Percentiles rank a stretch among this genome's conserved stretches.
Evolutionary conservation across 2,888 invertebrate genomes (phyloP).

Genomic region (Yponomeuta malinellus): DNA sequence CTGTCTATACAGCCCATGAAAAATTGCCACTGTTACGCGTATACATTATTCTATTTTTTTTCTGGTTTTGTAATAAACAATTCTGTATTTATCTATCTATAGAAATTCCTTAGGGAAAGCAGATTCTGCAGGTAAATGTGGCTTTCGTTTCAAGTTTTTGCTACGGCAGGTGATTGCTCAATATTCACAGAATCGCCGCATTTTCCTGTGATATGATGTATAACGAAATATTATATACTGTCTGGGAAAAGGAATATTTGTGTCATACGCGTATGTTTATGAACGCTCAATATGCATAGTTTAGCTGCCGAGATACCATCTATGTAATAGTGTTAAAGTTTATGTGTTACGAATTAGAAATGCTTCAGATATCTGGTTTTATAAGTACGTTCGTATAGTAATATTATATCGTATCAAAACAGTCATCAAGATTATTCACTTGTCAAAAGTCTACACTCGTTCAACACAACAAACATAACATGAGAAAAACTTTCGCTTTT

Average conservation of each 20-base stretch:
- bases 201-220: conserved; percentile 9
- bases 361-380: not conserved
- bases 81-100: too few relatives aligned
- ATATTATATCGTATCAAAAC: not conserved
- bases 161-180: not conserved
- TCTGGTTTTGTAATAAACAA: too few relatives aligned
- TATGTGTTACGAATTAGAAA: not conserved
- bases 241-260: conserved; percentile 13
- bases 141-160: too few relatives aligned
- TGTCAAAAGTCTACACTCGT: not conserved
- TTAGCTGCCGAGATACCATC: conserved; percentile 2
- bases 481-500: too few relatives aligned
- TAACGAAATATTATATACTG: conserved; percentile 9
- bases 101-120: too few relatives aligned
- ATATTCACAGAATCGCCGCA: not conserved
- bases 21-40: too few relatives aligned
- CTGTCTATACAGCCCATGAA: too few relatives aligned
- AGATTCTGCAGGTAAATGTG: too few relatives aligned
- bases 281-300: conserved; percentile 12
- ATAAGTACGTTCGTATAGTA: not conserved
- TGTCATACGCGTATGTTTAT: conserved; percentile 1
- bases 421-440: not conserved
- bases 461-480: too few relatives aligned
- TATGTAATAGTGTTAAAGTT: not conserved
- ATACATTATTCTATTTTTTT: too few relatives aligned